Evolutionary conservation across 2,888 invertebrate species (phyloP), one percentile per base, ranked within the genome.

Genomic region (Neria commutata): DNA sequence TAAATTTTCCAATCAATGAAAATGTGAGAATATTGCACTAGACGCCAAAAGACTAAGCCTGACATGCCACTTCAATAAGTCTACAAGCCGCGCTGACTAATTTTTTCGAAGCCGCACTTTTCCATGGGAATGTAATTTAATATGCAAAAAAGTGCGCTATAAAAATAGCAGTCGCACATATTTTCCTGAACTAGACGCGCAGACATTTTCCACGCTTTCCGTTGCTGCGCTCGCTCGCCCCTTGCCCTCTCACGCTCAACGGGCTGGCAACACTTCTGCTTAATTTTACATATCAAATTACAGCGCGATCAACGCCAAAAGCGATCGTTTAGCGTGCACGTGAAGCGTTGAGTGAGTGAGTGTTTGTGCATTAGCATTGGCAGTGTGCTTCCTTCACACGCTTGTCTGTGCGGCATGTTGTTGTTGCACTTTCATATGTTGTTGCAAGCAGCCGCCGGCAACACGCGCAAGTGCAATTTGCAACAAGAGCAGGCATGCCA

Each of bases 71-170:
- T n/a, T n/a, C n/a, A n/a, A n/a, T n/a, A n/a, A n/a, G n/a, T n/a
- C n/a, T n/a, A n/a, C n/a, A n/a, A n/a, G n/a, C n/a, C n/a, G n/a
- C n/a, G n/a, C n/a, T n/a, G n/a, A n/a, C n/a, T n/a, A n/a, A n/a
- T n/a, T n/a, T n/a, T n/a, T n/a, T n/a, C n/a, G n/a, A n/a, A n/a
- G n/a, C n/a, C n/a, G n/a, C n/a, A n/a, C n/a, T n/a, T 42, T 17
- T 42, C 42, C 42, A 42, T 42, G 42, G 42, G 42, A 42, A 42
- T 46, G 54, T 54, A 54, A 54, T 46, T 46, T 33, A 54, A 54
- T 54, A 54, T 34, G 54, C 46, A 23, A 45, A 54, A 54, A 54
- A 54, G 46, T 54, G 46, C 54, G 33, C 54, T 46, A 25, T 53
- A 14, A 29, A 23, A n/a, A n/a, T n/a, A n/a, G n/a, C n/a, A n/a